Base-by-base conservation (phyloP, 1,140 invertebrate species). In the Rhopalosiphum padi region DNA sequence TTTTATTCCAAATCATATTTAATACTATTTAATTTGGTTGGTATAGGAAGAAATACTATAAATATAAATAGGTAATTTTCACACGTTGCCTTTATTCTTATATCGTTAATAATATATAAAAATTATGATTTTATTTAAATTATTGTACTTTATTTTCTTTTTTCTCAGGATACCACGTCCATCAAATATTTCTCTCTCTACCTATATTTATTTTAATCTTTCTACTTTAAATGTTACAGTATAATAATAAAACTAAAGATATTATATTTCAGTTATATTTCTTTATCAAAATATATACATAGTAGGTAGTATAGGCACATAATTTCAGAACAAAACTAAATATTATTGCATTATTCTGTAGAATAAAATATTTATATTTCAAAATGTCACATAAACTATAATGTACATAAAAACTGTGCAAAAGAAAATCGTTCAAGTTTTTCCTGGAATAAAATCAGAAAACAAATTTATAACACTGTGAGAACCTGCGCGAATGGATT, bases 221-320 rank as follows among this genome's bases (percentile, higher is more conserved):
- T 2, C 53, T 37, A 37, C 25, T 37, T 4, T 21, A 53, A 89
- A 53, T 41, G 41, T 25, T 37, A 25, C 22, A 37, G 48, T 53
- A 35, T 21, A 37, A 37, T 8, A 53, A 53, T 89, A 89, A 48
- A 0, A 23, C 48, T 25, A 22, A 53, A 37, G 30, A n/a, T 89
- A 89, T 89, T 11, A 53, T 89, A 89, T 37, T 89, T 88, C 48
- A 37, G 46, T n/a, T 89, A 89, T 53, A 51, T 53, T 88, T 53
- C 37, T 53, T 89, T 48, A 37, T 37, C 22, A 37, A 37, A 89
- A 53, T 53, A 23, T 48, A 23, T 86, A 86, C 11, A 86, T 25
- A 30, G 1, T 86, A 43, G 7, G 25, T 35, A 7, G 60, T 68
- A 15, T n/a, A 77, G 18, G 60, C n/a, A 77, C 8, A 35, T 83